Evolutionary conservation across 2,888 invertebrate genomes (phyloP), one percentile per base, ranked within the genome.

Genomic region (Caenorhabditis sp.): DNA sequence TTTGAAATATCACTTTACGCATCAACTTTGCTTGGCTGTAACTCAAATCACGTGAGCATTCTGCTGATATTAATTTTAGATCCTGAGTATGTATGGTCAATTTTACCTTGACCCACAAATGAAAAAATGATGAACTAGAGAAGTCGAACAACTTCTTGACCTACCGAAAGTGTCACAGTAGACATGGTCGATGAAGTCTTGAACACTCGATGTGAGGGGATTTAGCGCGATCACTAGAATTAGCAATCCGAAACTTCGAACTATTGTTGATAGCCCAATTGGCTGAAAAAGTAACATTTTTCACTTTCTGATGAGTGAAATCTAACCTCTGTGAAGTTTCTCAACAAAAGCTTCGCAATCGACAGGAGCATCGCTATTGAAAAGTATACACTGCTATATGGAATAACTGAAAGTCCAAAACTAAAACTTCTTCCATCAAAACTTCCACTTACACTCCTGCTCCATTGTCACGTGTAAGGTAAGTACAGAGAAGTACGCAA

Each of bases 141-240:
- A n/a, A n/a, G n/a, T n/a, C n/a, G n/a, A n/a, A n/a, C n/a, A n/a
- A n/a, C n/a, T n/a, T n/a, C n/a, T n/a, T n/a, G 31, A 38, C 64
- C 58, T 38, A 77, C 82, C 64, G 26, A 76, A 82, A 24, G 73
- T 79, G 44, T 82, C 82, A 51, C 82, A 82, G 19, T 69, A 74
- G 19, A 82, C 47, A 26, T 77, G 12, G 19, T 77, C 69, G 0
- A 59, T 28, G 22, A 79, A 82, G 8, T 82, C 82, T 44, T 77
- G 58, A 49, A 79, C 74, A 19, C 59, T 79, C 16, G 44, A 7
- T 47, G 59, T 35, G 22, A 82, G 7, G 7, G 77, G 72, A 31
- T 54, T 19, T n/a, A 72, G 63, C 0, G 73, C 26, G 19, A 73
- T 19, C 5, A 61, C 49, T 1, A 82, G 14, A 12, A 77, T 68